Conservation (phyloP, 2,888 invertebrate genomes). For the Drosophila atroscutellata region DNA sequence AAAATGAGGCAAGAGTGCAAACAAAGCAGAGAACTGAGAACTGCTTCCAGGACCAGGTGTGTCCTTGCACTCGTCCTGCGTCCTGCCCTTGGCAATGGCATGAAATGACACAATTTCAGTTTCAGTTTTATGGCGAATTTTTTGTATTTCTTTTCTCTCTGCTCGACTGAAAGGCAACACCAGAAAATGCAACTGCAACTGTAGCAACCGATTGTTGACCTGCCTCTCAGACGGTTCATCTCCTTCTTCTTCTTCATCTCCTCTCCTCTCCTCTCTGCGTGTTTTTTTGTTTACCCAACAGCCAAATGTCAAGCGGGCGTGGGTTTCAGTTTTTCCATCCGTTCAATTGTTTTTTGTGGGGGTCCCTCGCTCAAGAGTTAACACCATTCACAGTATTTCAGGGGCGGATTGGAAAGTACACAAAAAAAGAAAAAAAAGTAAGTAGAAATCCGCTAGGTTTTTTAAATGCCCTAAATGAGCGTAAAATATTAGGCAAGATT, state of each 20-base stretch:
- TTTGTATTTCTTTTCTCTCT: slow-evolving; percentile 14
- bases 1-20: slow-evolving; percentile 40
- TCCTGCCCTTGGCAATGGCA: slow-evolving; percentile 59
- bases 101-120: slow-evolving; percentile 83
- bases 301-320: slow-evolving; percentile 79
- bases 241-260: not conserved
- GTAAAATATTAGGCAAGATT: slow-evolving; percentile 78
- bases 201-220: slow-evolving; percentile 61
- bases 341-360: slow-evolving; percentile 57
- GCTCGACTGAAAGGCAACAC: slow-evolving; percentile 73
- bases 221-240: slow-evolving; percentile 35
- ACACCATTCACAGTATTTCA: slow-evolving; percentile 46
- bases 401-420: slow-evolving; percentile 14
- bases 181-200: slow-evolving; percentile 42
- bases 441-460: slow-evolving; percentile 57
- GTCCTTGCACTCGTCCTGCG: slow-evolving; percentile 28
- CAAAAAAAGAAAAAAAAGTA: not conserved
- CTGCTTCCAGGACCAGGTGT: slow-evolving; percentile 60
- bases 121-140: slow-evolving; percentile 67
- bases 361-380: slow-evolving; percentile 64
- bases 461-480: slow-evolving; percentile 75
- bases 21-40: slow-evolving; percentile 32
- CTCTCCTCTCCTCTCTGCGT: slow-evolving; percentile 10
- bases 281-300: slow-evolving; percentile 68
- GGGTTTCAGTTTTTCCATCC: slow-evolving; percentile 69